Evolutionary conservation across 53 echinoderm and acorn worm species (phyloP), one percentile per base, ranked within the genome.

Genomic region (Temnopleurus reevesii): DNA sequence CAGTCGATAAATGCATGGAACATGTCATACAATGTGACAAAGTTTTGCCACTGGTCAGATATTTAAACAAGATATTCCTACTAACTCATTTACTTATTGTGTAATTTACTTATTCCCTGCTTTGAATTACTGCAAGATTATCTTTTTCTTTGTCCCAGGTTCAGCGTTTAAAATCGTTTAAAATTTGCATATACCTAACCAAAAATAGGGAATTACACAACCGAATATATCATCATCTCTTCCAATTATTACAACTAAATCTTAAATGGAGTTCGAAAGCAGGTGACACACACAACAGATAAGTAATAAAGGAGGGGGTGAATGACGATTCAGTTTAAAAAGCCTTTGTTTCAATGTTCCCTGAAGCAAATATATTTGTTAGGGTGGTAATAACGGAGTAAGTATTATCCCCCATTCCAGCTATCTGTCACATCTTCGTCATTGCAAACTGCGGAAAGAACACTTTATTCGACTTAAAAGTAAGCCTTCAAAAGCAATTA

Each of bases 401-500:
- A 17, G 41, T 5, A 8, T n/a, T 2, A 19, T 18, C n/a, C 36
- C 71, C n/a, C 41, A 19, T 7, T 1, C 41, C 7, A 5, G 15
- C 41, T 71, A 71, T 71, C 41, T 15, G 12, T 71, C 2, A 71
- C 36, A 71, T 71, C 71, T 36, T 12, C 7, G 21, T 10, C 41
- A n/a, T 12, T 13, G 2, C 19, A 71, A 5, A 41, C 18, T 9
- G 1, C 21, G 0, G 8, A 71, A 71, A 71, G 19, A n/a, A 71
- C 36, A 15, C 71, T 71, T 63, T 21, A 21, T 71, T 23, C 43
- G 36, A 38, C 71, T 4, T 38, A 5, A 2, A n/a, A 71, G 2
- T 71, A 71, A 71, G 71, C 71, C 71, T 71, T 43, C 36, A 41
- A 38, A 38, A 41, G 38, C 41, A 71, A 71, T 71, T 71, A 71